Conservation (phyloP, 2,113 vertebrate genomes). For the Emydura subglobosa region DNA sequence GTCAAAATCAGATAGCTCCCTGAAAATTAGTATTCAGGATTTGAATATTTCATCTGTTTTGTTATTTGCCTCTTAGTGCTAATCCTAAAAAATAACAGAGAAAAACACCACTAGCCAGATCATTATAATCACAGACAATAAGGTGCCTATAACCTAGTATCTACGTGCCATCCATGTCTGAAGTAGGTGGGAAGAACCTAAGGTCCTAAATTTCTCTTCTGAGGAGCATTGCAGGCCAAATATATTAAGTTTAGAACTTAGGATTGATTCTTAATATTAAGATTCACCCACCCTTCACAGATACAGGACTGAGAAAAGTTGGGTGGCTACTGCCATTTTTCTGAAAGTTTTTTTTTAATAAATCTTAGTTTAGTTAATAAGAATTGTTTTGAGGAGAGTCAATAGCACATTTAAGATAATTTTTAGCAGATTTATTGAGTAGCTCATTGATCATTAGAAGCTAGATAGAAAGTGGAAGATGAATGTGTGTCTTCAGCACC, state of each 20-base stretch:
- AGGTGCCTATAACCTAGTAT: not conserved
- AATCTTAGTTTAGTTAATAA: too few species aligned
- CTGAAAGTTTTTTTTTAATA: not conserved
- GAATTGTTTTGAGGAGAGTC: not conserved
- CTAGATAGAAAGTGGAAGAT: not conserved
- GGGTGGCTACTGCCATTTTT: not conserved
- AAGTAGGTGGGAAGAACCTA: not conserved
- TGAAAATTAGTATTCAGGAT: not conserved
- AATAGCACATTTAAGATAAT: not conserved
- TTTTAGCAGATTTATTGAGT: not conserved
- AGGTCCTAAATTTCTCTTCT: not conserved
- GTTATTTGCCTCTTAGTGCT: not conserved
- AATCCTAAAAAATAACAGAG: not conserved
- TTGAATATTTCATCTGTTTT: not conserved
- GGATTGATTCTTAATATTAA: not conserved
- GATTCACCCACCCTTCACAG: fast-evolving
- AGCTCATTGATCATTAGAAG: not conserved
- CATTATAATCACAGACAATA: not conserved
- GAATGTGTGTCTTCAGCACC: not conserved
- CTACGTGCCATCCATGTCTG: not conserved
- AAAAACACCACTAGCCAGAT: not conserved
- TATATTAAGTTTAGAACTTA: not conserved
- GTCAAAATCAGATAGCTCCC: not conserved
- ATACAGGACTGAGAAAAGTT: not conserved
- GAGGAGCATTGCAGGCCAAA: not conserved